A percentile compares a stretch with the other conserved stretches of the same genome.
Conservation (phyloP, 2,888 invertebrate species). For the Drosophila borealis region DNA sequence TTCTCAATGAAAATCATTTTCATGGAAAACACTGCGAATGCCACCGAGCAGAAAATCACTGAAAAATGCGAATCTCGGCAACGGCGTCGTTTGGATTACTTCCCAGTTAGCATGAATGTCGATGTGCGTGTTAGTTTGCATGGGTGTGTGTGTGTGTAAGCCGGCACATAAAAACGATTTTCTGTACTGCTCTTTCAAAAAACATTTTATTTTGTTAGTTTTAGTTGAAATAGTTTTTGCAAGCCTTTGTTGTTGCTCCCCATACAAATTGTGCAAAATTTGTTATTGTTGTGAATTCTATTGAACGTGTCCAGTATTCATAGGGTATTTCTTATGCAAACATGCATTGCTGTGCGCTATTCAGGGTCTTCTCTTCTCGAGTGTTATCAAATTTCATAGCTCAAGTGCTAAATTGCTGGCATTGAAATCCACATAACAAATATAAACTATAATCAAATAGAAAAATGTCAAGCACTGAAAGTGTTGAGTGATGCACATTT, state of each 20-base stretch:
- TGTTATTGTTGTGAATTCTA: slow-evolving; percentile 54
- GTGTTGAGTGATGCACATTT: slow-evolving; percentile 49
- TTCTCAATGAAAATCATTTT: slow-evolving; percentile 72
- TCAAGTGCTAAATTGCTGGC: slow-evolving; percentile 73
- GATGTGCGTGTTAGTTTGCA: slow-evolving; percentile 11
- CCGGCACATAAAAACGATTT: slow-evolving; percentile 58
- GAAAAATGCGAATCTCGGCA: slow-evolving; percentile 56
- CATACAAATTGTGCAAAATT: slow-evolving; percentile 56
- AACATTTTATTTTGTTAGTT: slow-evolving; percentile 42
- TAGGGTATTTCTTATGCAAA: slow-evolving; percentile 43
- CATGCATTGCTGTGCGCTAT: slow-evolving; percentile 29
- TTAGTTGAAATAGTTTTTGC: slow-evolving; percentile 52
- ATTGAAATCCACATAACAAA: slow-evolving; percentile 43
- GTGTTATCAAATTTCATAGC: slow-evolving; percentile 18
- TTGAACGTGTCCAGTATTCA: slow-evolving; percentile 28
- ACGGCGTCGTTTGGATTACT: slow-evolving; percentile 64
- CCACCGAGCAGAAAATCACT: slow-evolving; percentile 35
- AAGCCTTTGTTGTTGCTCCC: slow-evolving; percentile 33
- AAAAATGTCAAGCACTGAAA: slow-evolving; percentile 35
- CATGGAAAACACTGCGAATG: slow-evolving; percentile 62
- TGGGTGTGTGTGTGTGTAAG: slow-evolving; percentile 20
- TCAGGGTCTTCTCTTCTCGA: slow-evolving; percentile 13
- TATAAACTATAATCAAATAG: slow-evolving; percentile 64
- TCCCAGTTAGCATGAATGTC: slow-evolving; percentile 38
- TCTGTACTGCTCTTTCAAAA: slow-evolving; percentile 16